phyloP scores from a whole-genome alignment of 2,113 vertebrate species.

The Semicossyphus pulcher region DNA sequence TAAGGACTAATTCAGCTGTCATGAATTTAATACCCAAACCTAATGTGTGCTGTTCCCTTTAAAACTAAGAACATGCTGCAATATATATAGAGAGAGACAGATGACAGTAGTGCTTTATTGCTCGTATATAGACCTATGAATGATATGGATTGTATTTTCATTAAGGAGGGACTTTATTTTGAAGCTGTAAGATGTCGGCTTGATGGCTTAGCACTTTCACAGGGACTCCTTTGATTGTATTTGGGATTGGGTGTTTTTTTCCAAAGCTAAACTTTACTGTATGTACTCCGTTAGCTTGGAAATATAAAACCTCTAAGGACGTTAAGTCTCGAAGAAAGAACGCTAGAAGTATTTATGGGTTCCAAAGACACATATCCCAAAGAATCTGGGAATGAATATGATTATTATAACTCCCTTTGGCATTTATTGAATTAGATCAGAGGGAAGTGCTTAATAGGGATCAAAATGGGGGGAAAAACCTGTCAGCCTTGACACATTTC shows the following conservation, averaged over 20 bases:
- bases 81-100: conserved; percentile 21
- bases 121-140: conserved; percentile 22
- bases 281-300: conserved; percentile 47
- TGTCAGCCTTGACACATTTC: conserved; percentile 76
- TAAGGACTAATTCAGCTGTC: conserved; percentile 28
- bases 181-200: conserved; percentile 62
- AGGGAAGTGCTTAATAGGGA: conserved; percentile 76
- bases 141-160: conserved; percentile 58
- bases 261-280: conserved; percentile 48
- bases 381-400: conserved; percentile 71
- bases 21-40: conserved; percentile 22
- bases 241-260: conserved; percentile 54
- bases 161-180: conserved; percentile 47
- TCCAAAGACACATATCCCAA: conserved; percentile 73
- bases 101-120: conserved; percentile 37
- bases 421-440: conserved; percentile 79
- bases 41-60: conserved; percentile 55
- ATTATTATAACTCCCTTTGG: conserved; percentile 77
- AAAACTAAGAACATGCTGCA: conserved; percentile 58
- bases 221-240: conserved; percentile 63
- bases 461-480: conserved; percentile 62
- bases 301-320: conserved; percentile 56
- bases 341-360: conserved; percentile 71
- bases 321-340: conserved; percentile 54
- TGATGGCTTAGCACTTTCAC: conserved; percentile 63